phyloP scores from a whole-genome alignment of 2,888 invertebrate species.

The Protodeltote pygarga region DNA sequence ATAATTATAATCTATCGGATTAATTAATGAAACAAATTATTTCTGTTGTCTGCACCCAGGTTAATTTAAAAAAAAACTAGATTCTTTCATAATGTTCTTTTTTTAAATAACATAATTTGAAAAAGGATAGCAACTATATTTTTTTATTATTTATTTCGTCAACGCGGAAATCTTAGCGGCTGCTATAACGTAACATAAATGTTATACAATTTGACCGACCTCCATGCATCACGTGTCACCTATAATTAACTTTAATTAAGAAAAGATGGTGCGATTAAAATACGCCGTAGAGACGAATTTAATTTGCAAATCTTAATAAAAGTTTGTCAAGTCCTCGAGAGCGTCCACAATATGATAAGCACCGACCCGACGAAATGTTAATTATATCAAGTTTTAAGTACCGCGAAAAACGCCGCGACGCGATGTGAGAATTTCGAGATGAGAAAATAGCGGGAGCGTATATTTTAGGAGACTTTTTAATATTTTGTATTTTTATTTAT shows the following conservation, averaged over 20 bases:
- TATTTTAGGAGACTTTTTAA: constrained; percentile 1
- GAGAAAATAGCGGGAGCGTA: background rate
- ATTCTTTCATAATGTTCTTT: too few relatives aligned
- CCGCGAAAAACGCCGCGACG: constrained; percentile 41
- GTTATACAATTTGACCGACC: constrained; percentile 42
- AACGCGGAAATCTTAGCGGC: constrained; percentile 39
- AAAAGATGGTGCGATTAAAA: constrained; percentile 68
- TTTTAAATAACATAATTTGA: too few relatives aligned
- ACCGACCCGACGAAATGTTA: constrained; percentile 62
- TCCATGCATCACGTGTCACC: constrained; percentile 55
- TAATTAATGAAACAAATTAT: too few relatives aligned
- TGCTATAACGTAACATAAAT: constrained; percentile 28
- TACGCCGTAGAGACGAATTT: constrained; percentile 68
- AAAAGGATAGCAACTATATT: too few relatives aligned
- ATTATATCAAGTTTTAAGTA: constrained; percentile 60
- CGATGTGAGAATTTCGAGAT: constrained; percentile 12
- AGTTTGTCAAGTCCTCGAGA: constrained; percentile 55
- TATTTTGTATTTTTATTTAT: background rate
- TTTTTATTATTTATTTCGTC: too few relatives aligned
- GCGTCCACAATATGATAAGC: constrained; percentile 60
- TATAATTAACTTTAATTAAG: constrained; percentile 73
- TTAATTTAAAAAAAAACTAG: too few relatives aligned
- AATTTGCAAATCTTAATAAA: constrained; percentile 77
- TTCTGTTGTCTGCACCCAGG: too few relatives aligned
- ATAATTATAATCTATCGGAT: too few relatives aligned